These are phyloP conservation scores for Petrosia ficiformis DNA, from an alignment of 37 sponge, comb jelly and placozoan species.

Conservation along the genomic window DNA sequence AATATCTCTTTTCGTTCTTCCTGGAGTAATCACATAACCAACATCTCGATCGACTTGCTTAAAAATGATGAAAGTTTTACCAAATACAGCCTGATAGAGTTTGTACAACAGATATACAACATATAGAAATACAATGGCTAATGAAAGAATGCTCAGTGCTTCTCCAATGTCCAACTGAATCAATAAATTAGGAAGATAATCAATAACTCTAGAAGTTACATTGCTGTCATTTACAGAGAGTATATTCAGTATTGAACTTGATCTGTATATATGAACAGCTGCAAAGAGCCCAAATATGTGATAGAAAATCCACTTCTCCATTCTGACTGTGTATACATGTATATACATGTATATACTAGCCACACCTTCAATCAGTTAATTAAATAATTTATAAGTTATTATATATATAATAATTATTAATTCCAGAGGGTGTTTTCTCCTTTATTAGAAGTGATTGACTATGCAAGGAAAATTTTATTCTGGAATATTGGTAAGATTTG, in stretches of 20 bases:
- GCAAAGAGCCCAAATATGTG: too few species aligned
- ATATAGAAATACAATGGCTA: background rate
- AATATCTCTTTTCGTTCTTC: conserved; percentile 5
- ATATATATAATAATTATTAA: too few species aligned
- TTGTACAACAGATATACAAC: background rate
- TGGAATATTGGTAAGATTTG: background rate
- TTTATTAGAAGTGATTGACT: too few species aligned
- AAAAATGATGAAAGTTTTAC: background rate
- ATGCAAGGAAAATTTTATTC: background rate
- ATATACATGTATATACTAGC: too few species aligned
- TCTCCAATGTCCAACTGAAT: background rate
- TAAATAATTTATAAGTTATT: too few species aligned
- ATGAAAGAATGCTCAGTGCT: background rate
- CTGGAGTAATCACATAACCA: conserved; percentile 17
- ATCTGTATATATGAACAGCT: too few species aligned
- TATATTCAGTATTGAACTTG: too few species aligned
- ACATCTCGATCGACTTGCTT: conserved; percentile 13
- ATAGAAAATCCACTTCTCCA: too few species aligned
- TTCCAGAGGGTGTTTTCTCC: too few species aligned
- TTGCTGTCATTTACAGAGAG: too few species aligned
- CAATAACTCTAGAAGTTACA: background rate
- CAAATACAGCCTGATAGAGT: background rate
- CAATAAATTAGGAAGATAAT: background rate
- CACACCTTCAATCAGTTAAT: too few species aligned
- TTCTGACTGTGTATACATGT: too few species aligned